Base-by-base conservation (phyloP, 2,888 invertebrate species). In the Rhabditoides inermis region DNA sequence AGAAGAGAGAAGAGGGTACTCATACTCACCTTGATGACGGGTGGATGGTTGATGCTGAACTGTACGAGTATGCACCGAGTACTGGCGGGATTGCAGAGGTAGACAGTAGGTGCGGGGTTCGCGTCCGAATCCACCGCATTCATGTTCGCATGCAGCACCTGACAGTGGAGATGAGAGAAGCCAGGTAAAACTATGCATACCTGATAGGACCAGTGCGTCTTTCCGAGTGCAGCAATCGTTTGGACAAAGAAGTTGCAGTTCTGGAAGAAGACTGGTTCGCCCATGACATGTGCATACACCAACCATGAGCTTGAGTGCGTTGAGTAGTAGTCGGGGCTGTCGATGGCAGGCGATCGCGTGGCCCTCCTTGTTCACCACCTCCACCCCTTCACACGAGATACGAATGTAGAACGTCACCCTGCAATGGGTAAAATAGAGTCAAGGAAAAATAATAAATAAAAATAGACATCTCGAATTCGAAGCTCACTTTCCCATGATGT, bases 101-200 rank as follows among this genome's bases (percentile, higher is more conserved):
- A 58, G 15, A 70, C 56, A n/a, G 65, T 64, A 4, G 72, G 72
- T 4, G 69, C 67, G 12, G 69, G 61, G 7, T 45, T 49, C 2
- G 67, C 69, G 5, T 60, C 36, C 3, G 48, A 48, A 48, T 63
- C 64, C 32, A 70, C 56, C 6, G 66, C 68, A 40, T 67, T 64
- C 39, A 59, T 54, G 51, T 70, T 72, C 18, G 68, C 63, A 39
- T 70, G 68, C 15, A 68, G 51, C 3, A 56, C 44, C 50, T 65
- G 56, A 56, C 60, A 54, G 25, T 46, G 47, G 27, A 51, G 55
- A n/a, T n/a, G n/a, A n/a, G n/a, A n/a, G n/a, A n/a, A n/a, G n/a
- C n/a, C n/a, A 42, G 42, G 32, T 28, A 30, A 30, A n/a, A 15
- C 22, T 22, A 7, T 20, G 20, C 10, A n/a, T 20, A 40, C 40